These are phyloP conservation scores for Bombylius major DNA, from an alignment of 2,888 invertebrate species.

Conservation along the genomic window DNA sequence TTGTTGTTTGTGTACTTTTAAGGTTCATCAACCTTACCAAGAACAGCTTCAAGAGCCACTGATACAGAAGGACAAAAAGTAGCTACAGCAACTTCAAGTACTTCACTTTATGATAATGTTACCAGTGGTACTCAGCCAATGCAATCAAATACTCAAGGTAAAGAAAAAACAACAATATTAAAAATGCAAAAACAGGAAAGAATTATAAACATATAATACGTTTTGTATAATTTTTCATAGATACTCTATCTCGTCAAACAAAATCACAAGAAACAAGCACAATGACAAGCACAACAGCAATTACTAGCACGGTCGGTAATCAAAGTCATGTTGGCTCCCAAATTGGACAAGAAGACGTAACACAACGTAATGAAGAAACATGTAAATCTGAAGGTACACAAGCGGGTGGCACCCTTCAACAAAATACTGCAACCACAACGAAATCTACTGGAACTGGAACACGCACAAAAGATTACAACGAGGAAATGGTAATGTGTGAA, in stretches of 20 bases:
- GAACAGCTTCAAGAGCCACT: constrained; percentile 57
- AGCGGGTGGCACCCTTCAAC: constrained; percentile 59
- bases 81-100: constrained; percentile 75
- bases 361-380: constrained; percentile 45
- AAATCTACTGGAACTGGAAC: constrained; percentile 49
- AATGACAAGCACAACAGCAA: constrained; percentile 50
- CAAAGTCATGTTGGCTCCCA: constrained; percentile 57
- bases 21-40: constrained; percentile 77
- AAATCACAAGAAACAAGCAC: constrained; percentile 60
- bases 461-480: constrained; percentile 52
- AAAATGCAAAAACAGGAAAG: background rate
- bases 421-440: constrained; percentile 43
- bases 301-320: constrained; percentile 50
- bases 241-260: constrained; percentile 49
- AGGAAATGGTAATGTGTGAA: constrained; percentile 43
- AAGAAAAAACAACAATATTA: too few relatives aligned
- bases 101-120: constrained; percentile 79
- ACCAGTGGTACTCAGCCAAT: constrained; percentile 27
- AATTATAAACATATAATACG: background rate
- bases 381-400: constrained; percentile 71
- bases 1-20: constrained; percentile 13
- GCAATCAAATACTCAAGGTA: constrained; percentile 29
- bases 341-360: constrained; percentile 38
- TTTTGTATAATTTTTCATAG: constrained; percentile 17
- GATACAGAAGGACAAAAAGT: constrained; percentile 60